Evolutionary conservation across 1,140 invertebrate genomes (phyloP).

Genomic region (Hylaeus anthracinus): DNA sequence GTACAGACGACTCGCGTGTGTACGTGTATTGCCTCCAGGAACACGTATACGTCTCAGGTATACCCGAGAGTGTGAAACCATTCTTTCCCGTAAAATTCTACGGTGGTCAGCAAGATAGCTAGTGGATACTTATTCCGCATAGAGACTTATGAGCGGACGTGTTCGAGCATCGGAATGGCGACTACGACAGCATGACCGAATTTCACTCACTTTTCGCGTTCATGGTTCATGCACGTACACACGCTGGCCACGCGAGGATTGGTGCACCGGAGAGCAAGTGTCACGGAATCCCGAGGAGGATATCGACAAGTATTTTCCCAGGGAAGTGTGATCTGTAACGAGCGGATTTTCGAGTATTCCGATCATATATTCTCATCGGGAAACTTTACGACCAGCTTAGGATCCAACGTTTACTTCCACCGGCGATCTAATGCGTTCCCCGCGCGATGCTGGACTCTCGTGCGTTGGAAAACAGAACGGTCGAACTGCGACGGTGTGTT

Average conservation of each 20-base stretch:
- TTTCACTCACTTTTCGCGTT: conserved; percentile 44
- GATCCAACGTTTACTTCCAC: not conserved
- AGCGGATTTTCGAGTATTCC: not conserved
- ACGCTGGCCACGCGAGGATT: too few species aligned
- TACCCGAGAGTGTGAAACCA: not conserved
- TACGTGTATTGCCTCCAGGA: too few species aligned
- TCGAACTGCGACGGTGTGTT: too few species aligned
- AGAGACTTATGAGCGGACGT: conserved; percentile 62
- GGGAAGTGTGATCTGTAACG: not conserved
- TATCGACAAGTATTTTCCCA: conserved; percentile 26
- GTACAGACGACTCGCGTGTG: too few species aligned
- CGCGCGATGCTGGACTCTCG: too few species aligned
- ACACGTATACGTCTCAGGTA: not conserved
- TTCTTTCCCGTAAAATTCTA: conserved; percentile 11
- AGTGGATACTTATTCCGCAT: conserved; percentile 52
- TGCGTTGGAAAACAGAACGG: too few species aligned
- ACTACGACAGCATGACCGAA: conserved; percentile 31
- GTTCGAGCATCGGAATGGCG: conserved; percentile 51
- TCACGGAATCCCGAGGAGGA: not conserved
- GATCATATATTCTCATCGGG: not conserved
- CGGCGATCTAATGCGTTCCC: not conserved
- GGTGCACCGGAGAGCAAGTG: conserved; percentile 3
- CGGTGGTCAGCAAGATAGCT: conserved; percentile 47
- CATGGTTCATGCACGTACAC: not conserved
- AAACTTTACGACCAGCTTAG: not conserved